phyloP scores from a whole-genome alignment of 2,888 invertebrate genomes.

The Morpho achilles region DNA sequence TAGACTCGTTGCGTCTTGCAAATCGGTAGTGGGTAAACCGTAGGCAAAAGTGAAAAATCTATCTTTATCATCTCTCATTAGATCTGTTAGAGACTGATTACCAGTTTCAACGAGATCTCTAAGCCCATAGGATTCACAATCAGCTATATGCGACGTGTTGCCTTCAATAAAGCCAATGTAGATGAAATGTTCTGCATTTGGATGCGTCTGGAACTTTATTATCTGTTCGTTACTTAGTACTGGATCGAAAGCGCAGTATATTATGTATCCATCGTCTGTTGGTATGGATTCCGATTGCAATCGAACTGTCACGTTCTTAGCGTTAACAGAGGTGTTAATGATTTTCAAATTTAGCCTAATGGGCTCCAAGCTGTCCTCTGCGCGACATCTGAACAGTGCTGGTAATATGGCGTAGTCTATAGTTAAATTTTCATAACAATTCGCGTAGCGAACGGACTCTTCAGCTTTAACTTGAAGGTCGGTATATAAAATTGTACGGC shows the following conservation, averaged over 20 bases:
- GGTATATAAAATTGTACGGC: constrained; percentile 82
- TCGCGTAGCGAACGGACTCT: constrained; percentile 52
- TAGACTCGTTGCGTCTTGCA: constrained; percentile 81
- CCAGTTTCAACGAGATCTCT: constrained; percentile 44
- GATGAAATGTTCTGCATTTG: constrained; percentile 81
- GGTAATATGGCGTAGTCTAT: constrained; percentile 48
- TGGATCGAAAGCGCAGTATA: constrained; percentile 71
- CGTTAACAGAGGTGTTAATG: constrained; percentile 48
- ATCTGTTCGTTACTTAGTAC: constrained; percentile 51
- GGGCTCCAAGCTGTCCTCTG: constrained; percentile 46
- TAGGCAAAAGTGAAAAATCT: constrained; percentile 89
- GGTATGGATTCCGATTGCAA: constrained; percentile 77
- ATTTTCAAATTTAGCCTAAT: constrained; percentile 59
- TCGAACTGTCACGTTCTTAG: constrained; percentile 51
- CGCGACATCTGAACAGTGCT: constrained; percentile 73
- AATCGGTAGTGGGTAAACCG: constrained; percentile 82
- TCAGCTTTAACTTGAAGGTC: constrained; percentile 80
- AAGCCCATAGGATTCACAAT: constrained; percentile 57
- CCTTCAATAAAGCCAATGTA: constrained; percentile 40
- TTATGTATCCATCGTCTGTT: constrained; percentile 63
- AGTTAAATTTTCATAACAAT: constrained; percentile 49
- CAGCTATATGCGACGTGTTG: constrained; percentile 44
- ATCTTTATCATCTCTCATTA: constrained; percentile 81
- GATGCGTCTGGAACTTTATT: constrained; percentile 75
- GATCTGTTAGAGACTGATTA: constrained; percentile 50